A percentile compares a stretch with the other conserved stretches of the same genome.
Conservation (phyloP, 2,113 vertebrate genomes). For the Sinocyclocheilus anshuiensis region DNA sequence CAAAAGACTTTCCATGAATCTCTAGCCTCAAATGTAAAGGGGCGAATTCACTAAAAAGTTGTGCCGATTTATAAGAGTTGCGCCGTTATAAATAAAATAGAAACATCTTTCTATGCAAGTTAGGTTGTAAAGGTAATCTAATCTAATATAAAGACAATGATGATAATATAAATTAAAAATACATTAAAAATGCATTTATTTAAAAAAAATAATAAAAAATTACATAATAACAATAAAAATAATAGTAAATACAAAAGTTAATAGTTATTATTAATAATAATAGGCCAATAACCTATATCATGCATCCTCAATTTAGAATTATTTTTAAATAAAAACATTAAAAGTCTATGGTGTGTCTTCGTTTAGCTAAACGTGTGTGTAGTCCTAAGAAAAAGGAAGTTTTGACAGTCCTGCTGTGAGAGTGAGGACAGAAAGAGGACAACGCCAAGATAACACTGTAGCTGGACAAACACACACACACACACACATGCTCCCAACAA, state of each 20-base stretch:
- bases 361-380: background rate
- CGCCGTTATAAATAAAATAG: background rate
- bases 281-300: background rate
- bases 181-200: too few relatives aligned
- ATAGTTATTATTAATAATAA: too few relatives aligned
- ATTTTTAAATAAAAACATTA: background rate
- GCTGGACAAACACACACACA: slow-evolving; percentile 1
- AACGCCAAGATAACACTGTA: background rate
- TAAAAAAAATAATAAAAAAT: background rate
- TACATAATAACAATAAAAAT: too few relatives aligned
- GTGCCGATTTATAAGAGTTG: background rate
- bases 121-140: background rate
- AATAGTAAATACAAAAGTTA: too few relatives aligned
- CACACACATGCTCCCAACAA: background rate
- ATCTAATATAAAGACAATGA: background rate
- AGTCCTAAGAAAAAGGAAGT: slow-evolving; percentile 3
- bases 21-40: background rate
- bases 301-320: background rate
- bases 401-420: slow-evolving; percentile 21
- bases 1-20: background rate
- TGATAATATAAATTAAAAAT: too few relatives aligned
- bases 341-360: background rate
- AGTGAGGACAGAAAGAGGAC: slow-evolving; percentile 5
- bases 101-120: background rate
- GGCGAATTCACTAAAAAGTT: background rate